Base-by-base conservation (phyloP, 2,113 vertebrate species). In the Aspiorhynchus laticeps region DNA sequence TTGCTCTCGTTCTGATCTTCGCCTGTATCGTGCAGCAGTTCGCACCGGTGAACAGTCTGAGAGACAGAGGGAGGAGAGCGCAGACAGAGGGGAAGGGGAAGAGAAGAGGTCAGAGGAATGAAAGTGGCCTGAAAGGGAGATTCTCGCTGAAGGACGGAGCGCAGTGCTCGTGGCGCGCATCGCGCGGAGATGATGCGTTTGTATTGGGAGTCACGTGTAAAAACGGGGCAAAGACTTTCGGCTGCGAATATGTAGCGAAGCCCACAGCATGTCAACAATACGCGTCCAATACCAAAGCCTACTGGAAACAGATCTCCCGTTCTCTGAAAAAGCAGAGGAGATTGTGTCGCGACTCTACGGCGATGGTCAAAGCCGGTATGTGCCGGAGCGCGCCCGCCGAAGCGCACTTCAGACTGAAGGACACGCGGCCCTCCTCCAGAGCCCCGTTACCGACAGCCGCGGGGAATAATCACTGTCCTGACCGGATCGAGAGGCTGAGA, bases 221-320 rank as follows among this genome's bases (percentile, higher is more conserved):
- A 69, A 93, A 88, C 0, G 88, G 76, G 0, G 89, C 79, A 24
- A 85, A 61, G 0, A 76, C 75, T 33, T 94, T 97, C 85, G 92
- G 93, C 84, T 99, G 98, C 0, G 91, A 95, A 53, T 99, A 96
- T 77, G 90, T 89, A 0, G 96, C 96, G 59, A 93, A 92, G 1
- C 96, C 97, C 2, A 81, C 93, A 0, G 61, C 90, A 0, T 99
- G 98, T 86, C 88, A 93, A 0, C 90, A 94, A 48, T 96, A 95
- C 28, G 46, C 59, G 2, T 88, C 92, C 65, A 91, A 95, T 2
- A 53, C 89, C 7, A 93, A 91, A 28, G 53, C 56, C 7, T 98
- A 95, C 89, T 99, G 98, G 98, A 98, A 95, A 84, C 97, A 98
- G 86, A 92, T 98, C 0, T 87, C 87, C 12, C 91, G 95, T 15